Evolutionary conservation across 2,888 invertebrate genomes (phyloP).

Genomic region (Drosophila formosana): DNA sequence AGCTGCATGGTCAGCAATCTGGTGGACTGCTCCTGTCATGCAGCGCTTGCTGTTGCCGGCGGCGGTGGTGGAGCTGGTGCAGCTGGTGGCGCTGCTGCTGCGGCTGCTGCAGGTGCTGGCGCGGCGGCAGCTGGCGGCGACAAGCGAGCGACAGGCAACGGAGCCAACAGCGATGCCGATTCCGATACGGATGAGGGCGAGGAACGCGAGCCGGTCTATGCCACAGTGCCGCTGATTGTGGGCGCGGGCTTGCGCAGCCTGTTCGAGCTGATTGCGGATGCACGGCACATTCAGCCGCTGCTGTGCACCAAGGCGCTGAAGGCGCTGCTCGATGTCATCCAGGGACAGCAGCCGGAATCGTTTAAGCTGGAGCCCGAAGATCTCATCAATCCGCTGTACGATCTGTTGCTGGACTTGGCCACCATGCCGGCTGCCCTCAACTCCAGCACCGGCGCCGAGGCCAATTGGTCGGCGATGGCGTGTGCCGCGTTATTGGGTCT

Average conservation of each 20-base stretch:
- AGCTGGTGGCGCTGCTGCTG: constrained; percentile 45
- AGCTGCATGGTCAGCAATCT: constrained; percentile 84
- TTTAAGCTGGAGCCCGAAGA: constrained; percentile 85
- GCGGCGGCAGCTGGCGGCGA: constrained; percentile 55
- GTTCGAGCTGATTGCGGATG: constrained; percentile 95
- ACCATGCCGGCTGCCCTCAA: constrained; percentile 87
- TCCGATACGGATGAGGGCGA: constrained; percentile 87
- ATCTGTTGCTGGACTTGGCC: constrained; percentile 93
- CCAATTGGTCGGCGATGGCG: constrained; percentile 93
- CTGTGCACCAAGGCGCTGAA: constrained; percentile 95
- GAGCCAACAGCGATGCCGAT: constrained; percentile 84
- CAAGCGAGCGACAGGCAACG: constrained; percentile 76
- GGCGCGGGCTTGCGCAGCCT: constrained; percentile 94
- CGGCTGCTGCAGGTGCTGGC: constrained; percentile 27
- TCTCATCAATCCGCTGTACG: constrained; percentile 92
- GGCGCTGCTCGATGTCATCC: constrained; percentile 95
- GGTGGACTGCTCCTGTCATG: constrained; percentile 84
- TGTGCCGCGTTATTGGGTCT: constrained; percentile 96
- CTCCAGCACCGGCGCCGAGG: constrained; percentile 85
- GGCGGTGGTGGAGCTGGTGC: constrained; percentile 36
- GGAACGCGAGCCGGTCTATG: constrained; percentile 85
- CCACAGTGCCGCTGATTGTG: constrained; percentile 89
- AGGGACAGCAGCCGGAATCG: constrained; percentile 86
- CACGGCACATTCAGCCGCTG: constrained; percentile 91
- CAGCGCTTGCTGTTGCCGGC: constrained; percentile 47